Evolutionary conservation across 1,140 invertebrate genomes (phyloP).

Genomic region (Caenorhabditis inopinata): DNA sequence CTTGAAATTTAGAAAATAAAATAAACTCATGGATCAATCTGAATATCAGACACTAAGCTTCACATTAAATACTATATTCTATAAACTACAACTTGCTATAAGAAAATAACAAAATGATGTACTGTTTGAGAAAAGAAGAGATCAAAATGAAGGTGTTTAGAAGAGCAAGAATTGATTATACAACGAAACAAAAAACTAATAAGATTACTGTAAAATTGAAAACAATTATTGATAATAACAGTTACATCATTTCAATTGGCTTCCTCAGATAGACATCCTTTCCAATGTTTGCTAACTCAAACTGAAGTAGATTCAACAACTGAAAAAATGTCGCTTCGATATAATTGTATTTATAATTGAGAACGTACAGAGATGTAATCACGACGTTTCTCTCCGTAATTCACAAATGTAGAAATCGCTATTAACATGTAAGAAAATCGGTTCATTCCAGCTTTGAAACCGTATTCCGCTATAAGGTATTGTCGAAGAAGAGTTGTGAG

Average conservation of each 20-base stretch:
- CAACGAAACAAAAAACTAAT: not conserved
- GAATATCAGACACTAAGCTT: slow-evolving; percentile 16
- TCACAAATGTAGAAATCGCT: not conserved
- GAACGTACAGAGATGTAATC: not conserved
- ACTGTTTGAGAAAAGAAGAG: not conserved
- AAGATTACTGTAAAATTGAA: not conserved
- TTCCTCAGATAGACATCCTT: slow-evolving; percentile 6
- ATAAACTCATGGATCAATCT: not conserved
- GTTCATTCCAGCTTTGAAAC: not conserved
- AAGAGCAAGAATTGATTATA: not conserved
- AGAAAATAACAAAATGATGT: not conserved
- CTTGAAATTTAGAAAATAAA: not conserved
- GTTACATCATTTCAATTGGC: slow-evolving; percentile 8
- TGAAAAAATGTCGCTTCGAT: not conserved
- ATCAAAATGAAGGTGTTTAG: not conserved
- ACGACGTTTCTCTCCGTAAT: slow-evolving; percentile 1
- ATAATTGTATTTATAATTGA: not conserved
- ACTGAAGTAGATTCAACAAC: not conserved
- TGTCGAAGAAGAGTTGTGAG: not conserved
- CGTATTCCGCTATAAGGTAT: not conserved
- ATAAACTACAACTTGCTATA: too few relatives aligned
- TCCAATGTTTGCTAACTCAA: slow-evolving; percentile 6
- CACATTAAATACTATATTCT: too few relatives aligned
- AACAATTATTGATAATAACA: not conserved
- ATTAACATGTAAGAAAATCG: not conserved